These are phyloP conservation scores for Podilymbus podiceps DNA, from an alignment of 2,113 vertebrate genomes.

Conservation along the genomic window DNA sequence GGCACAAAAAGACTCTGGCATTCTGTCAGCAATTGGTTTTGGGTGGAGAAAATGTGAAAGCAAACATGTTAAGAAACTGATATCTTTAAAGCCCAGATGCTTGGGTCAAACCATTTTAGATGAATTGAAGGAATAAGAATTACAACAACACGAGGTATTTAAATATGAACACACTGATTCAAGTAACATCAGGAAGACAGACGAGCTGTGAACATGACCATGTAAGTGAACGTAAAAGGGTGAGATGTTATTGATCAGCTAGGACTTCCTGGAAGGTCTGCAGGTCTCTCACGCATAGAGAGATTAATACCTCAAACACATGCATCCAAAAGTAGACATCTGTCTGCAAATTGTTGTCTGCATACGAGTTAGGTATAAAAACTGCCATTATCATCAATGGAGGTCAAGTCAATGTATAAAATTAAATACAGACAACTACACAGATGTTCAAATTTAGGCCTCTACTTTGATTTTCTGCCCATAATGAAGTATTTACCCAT, in stretches of 20 bases:
- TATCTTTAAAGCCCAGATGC: not conserved
- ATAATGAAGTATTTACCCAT: rapidly evolving
- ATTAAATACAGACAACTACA: not conserved
- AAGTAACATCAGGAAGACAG: not conserved
- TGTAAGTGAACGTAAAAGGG: not conserved
- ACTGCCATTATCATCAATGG: not conserved
- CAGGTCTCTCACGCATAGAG: not conserved
- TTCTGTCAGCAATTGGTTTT: not conserved
- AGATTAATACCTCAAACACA: not conserved
- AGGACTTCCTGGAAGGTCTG: not conserved
- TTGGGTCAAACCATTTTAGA: not conserved
- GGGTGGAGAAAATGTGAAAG: not conserved
- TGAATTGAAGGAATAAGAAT: not conserved
- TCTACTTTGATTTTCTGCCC: not conserved
- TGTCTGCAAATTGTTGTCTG: not conserved
- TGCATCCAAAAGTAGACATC: not conserved
- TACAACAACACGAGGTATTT: not conserved
- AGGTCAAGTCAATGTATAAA: not conserved
- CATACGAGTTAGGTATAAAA: not conserved
- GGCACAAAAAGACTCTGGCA: not conserved
- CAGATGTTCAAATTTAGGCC: not conserved
- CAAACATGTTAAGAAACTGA: not conserved
- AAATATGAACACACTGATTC: not conserved
- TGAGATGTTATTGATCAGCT: not conserved
- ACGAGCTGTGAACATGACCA: not conserved